Evolutionary conservation across 2,797 vertebrate genomes (phyloP), one percentile per base, ranked within the genome.

Genomic region (Pachyuromys duprasi): DNA sequence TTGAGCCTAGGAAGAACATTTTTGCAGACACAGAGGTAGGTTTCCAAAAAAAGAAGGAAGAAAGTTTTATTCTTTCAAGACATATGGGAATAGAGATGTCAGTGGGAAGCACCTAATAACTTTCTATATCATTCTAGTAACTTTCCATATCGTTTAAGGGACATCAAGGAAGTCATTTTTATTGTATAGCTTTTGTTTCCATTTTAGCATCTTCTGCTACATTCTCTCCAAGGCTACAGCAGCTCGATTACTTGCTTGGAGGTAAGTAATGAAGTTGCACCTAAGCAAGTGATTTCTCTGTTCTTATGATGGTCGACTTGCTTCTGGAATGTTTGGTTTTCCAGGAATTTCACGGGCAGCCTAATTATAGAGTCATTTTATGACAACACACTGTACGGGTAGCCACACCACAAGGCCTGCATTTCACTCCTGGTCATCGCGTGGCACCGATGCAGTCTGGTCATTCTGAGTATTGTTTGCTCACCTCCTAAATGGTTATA

Each of bases 311-410:
- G 45, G 79, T 33, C 74, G 74, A 26, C 49, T 92, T 88, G 86
- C 31, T 86, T 93, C 74, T 0, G 39, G 42, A 90, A 69, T 3
- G 80, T 72, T 79, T 69, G 28, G 76, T 89, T 94, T 92, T 70
- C 17, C 84, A 89, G 13, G 62, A 88, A 93, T 70, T 36, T 42
- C 31, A 89, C 20, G 15, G 65, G 36, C 17, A 80, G 69, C 33
- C 31, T 55, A 76, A 39, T 86, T 83, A 83, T 87, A 62, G 65
- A 92, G 45, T 86, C 75, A 82, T 60, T 82, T 79, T 96, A 39
- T 92, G 57, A 4, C 15, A 53, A 62, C 36, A 7, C 26, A 49
- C 8, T 75, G 3, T 55, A 8, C 72, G 70, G 11, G 55, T 26
- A 95, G 93, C 42, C 49, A 1, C 49, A 13, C 36, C 13, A 0